Evolutionary conservation across 2,888 invertebrate species (phyloP).

Genomic region (Thumatha senex): DNA sequence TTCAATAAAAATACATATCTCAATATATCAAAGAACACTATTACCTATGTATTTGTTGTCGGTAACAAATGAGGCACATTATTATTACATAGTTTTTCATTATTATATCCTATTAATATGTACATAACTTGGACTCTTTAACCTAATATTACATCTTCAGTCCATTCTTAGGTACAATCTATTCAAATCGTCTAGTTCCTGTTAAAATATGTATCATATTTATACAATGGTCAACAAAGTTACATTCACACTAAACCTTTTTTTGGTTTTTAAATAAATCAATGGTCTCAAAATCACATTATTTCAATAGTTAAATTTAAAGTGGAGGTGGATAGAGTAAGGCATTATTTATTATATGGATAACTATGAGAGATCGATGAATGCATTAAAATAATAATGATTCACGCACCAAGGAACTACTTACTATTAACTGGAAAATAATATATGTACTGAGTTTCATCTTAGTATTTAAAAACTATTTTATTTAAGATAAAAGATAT

Average conservation of each 20-base stretch:
- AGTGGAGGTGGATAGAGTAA: conserved; percentile 41
- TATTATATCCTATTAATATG: conserved; percentile 44
- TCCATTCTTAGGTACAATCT: conserved; percentile 55
- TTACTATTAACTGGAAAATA: conserved; percentile 29
- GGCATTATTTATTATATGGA: conserved; percentile 35
- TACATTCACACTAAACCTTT: conserved; percentile 56
- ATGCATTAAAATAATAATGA: conserved; percentile 33
- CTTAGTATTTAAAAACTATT: conserved; percentile 30
- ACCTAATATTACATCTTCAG: conserved; percentile 58
- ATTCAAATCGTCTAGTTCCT: conserved; percentile 41
- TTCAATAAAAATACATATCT: conserved; percentile 78
- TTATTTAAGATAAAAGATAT: conserved; percentile 37
- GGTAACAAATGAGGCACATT: conserved; percentile 82
- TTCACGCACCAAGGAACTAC: conserved; percentile 34
- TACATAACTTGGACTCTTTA: conserved; percentile 53
- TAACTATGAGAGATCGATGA: conserved; percentile 38
- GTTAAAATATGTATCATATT: conserved; percentile 39
- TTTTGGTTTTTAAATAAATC: conserved; percentile 70
- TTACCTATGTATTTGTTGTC: conserved; percentile 70
- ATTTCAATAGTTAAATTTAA: conserved; percentile 42
- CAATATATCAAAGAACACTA: conserved; percentile 77
- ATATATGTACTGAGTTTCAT: conserved; percentile 29
- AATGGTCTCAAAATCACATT: conserved; percentile 80
- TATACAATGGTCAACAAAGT: conserved; percentile 62
- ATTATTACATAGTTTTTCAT: conserved; percentile 54